Evolutionary conservation across 2,797 vertebrate species (phyloP).

Genomic region (Fistularia commersonii): DNA sequence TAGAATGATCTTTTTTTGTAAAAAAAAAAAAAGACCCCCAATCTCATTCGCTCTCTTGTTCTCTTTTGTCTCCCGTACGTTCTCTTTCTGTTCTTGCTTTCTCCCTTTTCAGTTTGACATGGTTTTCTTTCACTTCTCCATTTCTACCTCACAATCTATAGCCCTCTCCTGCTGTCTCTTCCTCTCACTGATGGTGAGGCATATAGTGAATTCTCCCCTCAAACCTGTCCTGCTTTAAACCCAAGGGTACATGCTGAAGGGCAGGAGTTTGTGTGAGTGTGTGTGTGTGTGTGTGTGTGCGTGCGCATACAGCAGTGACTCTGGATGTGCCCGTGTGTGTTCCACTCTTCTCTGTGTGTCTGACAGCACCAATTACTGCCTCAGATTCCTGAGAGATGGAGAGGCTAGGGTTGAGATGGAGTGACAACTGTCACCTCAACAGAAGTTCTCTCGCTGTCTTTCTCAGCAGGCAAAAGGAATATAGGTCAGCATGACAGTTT

Average conservation of each 20-base stretch:
- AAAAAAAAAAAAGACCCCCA: constrained; percentile 1
- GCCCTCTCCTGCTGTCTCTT: constrained; percentile 34
- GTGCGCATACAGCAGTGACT: not conserved
- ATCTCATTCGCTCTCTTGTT: constrained; percentile 10
- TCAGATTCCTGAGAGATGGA: constrained; percentile 53
- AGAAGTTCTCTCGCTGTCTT: constrained; percentile 21
- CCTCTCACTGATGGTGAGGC: constrained; percentile 45
- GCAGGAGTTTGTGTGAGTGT: constrained; percentile 33
- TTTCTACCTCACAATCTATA: constrained; percentile 33
- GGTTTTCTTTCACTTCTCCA: constrained; percentile 29
- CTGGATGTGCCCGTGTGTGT: constrained; percentile 28
- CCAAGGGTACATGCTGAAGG: constrained; percentile 55
- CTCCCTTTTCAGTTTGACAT: constrained; percentile 1
- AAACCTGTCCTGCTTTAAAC: constrained; percentile 49
- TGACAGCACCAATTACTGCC: constrained; percentile 68
- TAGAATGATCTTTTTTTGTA: constrained; percentile 19
- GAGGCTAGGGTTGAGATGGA: constrained; percentile 49
- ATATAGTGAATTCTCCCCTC: constrained; percentile 51
- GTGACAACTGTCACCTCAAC: constrained; percentile 57
- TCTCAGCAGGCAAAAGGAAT: constrained; percentile 42
- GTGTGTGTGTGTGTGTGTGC: constrained; percentile 15
- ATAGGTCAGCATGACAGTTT: constrained; percentile 54
- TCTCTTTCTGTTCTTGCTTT: constrained; percentile 38
- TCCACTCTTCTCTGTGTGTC: constrained; percentile 48
- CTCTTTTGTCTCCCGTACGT: constrained; percentile 39